phyloP scores from a whole-genome alignment of 2,113 vertebrate species.

The Ptyas mucosa region DNA sequence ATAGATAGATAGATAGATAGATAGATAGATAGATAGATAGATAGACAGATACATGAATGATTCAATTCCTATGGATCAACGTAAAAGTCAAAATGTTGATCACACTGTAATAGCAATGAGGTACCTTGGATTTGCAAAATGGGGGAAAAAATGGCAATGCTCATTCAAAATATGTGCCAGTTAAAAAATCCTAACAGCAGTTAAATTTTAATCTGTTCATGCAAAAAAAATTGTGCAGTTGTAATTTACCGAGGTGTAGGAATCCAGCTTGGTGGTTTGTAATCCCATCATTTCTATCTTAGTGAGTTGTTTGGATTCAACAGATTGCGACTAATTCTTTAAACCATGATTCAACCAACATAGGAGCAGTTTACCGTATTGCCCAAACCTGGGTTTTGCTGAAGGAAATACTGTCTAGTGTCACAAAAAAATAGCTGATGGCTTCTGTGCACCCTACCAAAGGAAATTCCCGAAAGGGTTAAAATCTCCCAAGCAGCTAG shows the following conservation, averaged over 20 bases:
- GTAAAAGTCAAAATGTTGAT: background rate
- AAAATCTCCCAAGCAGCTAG: background rate
- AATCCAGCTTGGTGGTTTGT: background rate
- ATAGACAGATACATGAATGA: background rate
- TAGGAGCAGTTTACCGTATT: background rate
- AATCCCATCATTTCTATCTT: background rate
- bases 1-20: too few relatives aligned
- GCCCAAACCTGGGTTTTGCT: background rate
- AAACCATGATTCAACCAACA: background rate
- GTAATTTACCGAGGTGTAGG: background rate
- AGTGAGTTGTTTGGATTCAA: background rate
- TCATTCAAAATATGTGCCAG: background rate
- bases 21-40: background rate
- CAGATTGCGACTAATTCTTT: background rate
- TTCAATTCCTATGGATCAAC: background rate
- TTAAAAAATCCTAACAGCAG: background rate
- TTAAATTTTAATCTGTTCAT: background rate
- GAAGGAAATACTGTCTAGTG: background rate
- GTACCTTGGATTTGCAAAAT: background rate
- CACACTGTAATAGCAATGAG: background rate
- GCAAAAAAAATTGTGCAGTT: background rate
- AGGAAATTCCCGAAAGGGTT: background rate
- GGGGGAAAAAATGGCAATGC: background rate
- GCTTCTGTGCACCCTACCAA: background rate
- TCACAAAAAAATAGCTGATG: background rate